Base-by-base conservation (phyloP, 2,888 invertebrate species). In the Gymnocheta viridis region DNA sequence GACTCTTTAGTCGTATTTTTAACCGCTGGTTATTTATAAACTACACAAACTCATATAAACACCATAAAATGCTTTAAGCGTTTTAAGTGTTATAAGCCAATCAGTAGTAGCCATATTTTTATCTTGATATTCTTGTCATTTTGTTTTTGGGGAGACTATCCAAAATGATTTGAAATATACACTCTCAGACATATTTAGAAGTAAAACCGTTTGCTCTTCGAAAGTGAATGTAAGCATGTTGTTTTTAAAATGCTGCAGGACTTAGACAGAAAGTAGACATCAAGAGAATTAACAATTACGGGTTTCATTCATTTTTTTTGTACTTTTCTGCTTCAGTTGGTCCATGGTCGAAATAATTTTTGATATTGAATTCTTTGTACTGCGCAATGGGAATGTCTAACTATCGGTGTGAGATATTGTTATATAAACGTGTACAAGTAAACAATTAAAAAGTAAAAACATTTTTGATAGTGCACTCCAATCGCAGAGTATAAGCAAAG, bases 231-330 rank as follows among this genome's bases (percentile, higher is more conserved):
- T 54, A 10, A n/a, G 14, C 29, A 1, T 19, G 9, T 14, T 51
- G 32, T 60, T 7, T 27, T n/a, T 4, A 67, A 69, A 64, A 17
- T 79, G 76, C 66, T 76, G 74, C 58, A 66, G 79, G 64, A 79
- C 41, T 80, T 76, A 80, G 83, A 83, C 83, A 76, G 35, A 70
- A 47, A 12, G 49, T 51, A 79, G 83, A 83, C 83, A 83, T 54
- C 74, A 80, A 72, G 79, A 70, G 83, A 83, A 83, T 80, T 58
- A 58, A 41, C 66, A 76, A 79, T 76, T 58, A 76, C 58, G 49
- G 70, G 56, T 44, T 47, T 54, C n/a, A n/a, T 41, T 12, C 6
- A n/a, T 38, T 41, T 49, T 27, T 62, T 27, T 62, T 44, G 14
- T 49, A 32, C 6, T 44, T 60, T 69, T 6, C n/a, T 51, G 58